Evolutionary conservation across 2,113 vertebrate genomes (phyloP), one percentile per base, ranked within the genome.

Genomic region (Colaptes auratus): DNA sequence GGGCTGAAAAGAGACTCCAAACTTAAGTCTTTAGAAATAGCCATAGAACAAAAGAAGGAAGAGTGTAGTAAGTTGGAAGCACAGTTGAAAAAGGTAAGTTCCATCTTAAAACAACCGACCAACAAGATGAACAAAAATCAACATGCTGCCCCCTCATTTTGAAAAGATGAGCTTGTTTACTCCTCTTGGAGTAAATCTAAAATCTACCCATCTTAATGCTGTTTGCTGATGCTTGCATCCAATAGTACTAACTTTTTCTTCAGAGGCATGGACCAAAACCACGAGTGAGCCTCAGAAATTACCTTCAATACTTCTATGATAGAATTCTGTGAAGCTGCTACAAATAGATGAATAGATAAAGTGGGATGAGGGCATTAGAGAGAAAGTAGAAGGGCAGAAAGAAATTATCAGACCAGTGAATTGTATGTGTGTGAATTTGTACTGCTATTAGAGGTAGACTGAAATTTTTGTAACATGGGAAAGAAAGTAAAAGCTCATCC

Each of bases 21-120:
- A 97, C 98, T 99, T 97, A 99, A 99, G 96, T 98, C 99, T 83
- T 98, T 99, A 97, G 99, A 99, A 98, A 99, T 99, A 88, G 99
- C 99, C 95, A 99, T 99, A 44, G 99, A 99, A 97, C 99, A 99
- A 98, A 99, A 99, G 98, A 99, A 99, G 97, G 99, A 99, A 96
- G 99, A 99, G 97, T 99, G 99, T 97, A 99, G 98, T 98, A 99
- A 99, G 98, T 98, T 99, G 98, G 99, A 99, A 98, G 99, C 99
- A 59, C 99, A 99, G 98, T 98, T 99, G 91, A 98, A 98, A 97
- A 98, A 98, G 98, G 98, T 98, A 98, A 98, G 98, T 96, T 91
- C 76, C 63, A 24, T 92, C 78, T 91, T 87, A 52, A 94, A 93
- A 71, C 71, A 74, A 91, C 58, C 39, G 42, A 81, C 46, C 24